These are phyloP conservation scores for Rhagophthalmus giganteus DNA, from an alignment of 2,888 invertebrate species.

Conservation along the genomic window DNA sequence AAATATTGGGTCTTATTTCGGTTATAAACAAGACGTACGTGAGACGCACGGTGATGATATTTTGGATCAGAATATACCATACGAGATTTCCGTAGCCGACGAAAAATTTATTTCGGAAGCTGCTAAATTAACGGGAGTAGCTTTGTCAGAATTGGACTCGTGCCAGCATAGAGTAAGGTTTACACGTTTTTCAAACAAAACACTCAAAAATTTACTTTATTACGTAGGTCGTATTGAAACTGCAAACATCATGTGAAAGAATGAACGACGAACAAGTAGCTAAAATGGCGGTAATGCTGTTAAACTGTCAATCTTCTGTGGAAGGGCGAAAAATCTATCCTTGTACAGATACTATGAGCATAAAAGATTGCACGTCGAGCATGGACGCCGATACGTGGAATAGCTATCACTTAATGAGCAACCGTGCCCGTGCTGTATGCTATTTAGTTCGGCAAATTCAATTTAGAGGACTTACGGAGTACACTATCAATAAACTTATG, in stretches of 20 bases:
- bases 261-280: conserved; percentile 68
- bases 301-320: conserved; percentile 68
- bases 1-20: conserved; percentile 21
- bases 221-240: conserved; percentile 64
- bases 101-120: conserved; percentile 68
- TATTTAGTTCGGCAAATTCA: conserved; percentile 66
- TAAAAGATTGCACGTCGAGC: conserved; percentile 64
- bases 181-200: no score
- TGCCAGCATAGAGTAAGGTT: conserved; percentile 66
- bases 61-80: conserved; percentile 52
- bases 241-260: conserved; percentile 62
- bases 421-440: conserved; percentile 69
- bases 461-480: conserved; percentile 66
- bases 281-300: conserved; percentile 66
- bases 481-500: conserved; percentile 66
- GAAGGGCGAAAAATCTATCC: conserved; percentile 64
- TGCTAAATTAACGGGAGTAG: conserved; percentile 60
- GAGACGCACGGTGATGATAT: conserved; percentile 9
- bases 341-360: conserved; percentile 65
- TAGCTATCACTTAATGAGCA: conserved; percentile 69
- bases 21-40: conserved; percentile 10
- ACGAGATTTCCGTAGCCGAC: conserved; percentile 61
- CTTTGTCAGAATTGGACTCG: conserved; percentile 61
- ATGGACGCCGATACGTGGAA: conserved; percentile 72
- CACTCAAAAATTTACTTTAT: no score